Evolutionary conservation across 2,113 vertebrate genomes (phyloP), one percentile per base, ranked within the genome.

Genomic region (Oplegnathus fasciatus): DNA sequence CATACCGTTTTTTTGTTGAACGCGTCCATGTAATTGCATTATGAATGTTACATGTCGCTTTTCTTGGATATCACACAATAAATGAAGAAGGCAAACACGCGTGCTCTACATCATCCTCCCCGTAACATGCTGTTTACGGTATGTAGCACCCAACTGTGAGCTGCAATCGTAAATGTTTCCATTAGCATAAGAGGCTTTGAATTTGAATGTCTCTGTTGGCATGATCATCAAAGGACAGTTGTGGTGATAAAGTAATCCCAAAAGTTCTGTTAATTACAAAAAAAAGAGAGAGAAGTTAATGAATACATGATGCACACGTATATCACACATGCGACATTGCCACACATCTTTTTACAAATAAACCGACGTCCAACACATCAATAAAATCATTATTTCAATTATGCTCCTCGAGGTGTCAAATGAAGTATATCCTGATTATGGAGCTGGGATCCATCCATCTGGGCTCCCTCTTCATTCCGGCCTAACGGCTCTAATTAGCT

Each of bases 401-500:
- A 85, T 86, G 69, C 86, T 86, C 80, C 90, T 88, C 40, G n/a
- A 84, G 90, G 87, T 93, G 92, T 92, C 88, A 90, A 82, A 87
- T 93, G 86, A 89, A 88, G 87, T 91, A 83, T 86, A 91, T 92
- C 85, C 88, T 88, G 91, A 90, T 91, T 84, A 94, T 86, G 81
- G 88, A 84, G 82, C 85, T 55, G 84, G 71, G 79, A 92, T 85
- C 87, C 92, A 91, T 95, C 89, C 86, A 91, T 95, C 89, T 86
- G 78, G 64, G 42, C 75, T 89, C 87, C 26, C 62, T 81, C 79
- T 85, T 93, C 80, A 91, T 89, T 91, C 87, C 83, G 83, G 72
- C 85, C 87, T 90, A 90, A 89, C 70, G 80, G 82, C 89, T 75
- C 90, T 93, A 90, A 93, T 94, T 93, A 93, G 88, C 89, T 94